These are phyloP conservation scores for Corythornis vintsioides DNA, from an alignment of 2,113 vertebrate species.

Conservation along the genomic window DNA sequence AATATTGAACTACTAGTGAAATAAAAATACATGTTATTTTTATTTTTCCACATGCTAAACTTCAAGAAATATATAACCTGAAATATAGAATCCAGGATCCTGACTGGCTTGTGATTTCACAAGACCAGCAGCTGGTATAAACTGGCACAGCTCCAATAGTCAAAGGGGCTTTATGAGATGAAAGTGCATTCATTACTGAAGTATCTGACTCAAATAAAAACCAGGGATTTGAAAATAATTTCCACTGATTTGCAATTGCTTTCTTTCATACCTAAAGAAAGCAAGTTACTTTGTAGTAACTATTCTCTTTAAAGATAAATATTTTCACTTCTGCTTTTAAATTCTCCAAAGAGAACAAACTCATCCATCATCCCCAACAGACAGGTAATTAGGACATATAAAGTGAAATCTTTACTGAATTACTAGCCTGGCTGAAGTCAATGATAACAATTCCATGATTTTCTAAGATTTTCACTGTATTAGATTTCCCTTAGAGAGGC, in stretches of 20 bases:
- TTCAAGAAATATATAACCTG: not conserved
- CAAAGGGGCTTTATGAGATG: not conserved
- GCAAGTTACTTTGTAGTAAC: not conserved
- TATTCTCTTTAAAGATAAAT: not conserved
- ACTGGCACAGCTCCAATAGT: not conserved
- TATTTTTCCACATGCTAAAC: not conserved
- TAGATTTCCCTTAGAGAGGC: not conserved
- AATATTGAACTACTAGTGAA: not conserved
- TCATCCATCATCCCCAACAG: not conserved
- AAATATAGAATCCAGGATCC: not conserved
- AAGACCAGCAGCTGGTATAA: not conserved
- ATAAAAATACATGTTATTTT: not conserved
- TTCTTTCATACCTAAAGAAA: not conserved
- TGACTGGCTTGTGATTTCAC: not conserved
- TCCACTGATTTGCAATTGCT: not conserved
- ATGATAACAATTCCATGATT: not conserved
- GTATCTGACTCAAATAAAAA: not conserved
- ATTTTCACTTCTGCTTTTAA: not conserved
- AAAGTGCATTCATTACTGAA: not conserved
- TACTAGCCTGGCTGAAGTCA: not conserved
- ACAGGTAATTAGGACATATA: not conserved
- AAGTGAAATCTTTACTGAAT: not conserved
- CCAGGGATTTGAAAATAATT: not conserved
- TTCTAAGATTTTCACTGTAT: not conserved
- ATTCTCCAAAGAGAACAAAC: not conserved